Base-by-base conservation (phyloP, 2,797 vertebrate species). In the Sitta carolinensis region DNA sequence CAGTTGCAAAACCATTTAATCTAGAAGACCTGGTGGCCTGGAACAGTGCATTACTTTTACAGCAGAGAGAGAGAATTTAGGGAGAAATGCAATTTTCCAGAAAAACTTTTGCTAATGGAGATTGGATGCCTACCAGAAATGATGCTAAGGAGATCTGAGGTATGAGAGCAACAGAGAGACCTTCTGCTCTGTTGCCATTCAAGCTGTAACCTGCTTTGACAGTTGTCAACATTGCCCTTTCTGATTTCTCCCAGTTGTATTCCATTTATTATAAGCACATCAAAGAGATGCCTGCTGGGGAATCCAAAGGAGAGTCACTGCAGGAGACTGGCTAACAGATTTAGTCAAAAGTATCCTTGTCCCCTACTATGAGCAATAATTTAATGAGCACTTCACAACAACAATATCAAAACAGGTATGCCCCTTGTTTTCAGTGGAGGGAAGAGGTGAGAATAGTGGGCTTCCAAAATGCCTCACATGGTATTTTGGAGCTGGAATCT, bases 211-310 rank as follows among this genome's bases (percentile, higher is more conserved):
- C 93, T 95, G 92, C 96, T 95, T 94, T 96, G 97, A 97, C 96
- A 97, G 97, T 97, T 97, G 97, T 98, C 97, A 97, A 96, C 96
- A 93, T 96, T 95, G 95, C 92, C 93, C 94, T 97, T 96, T 97
- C 95, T 97, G 97, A 97, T 97, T 97, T 97, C 88, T 96, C 97
- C 97, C 94, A 90, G 88, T 97, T 97, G 97, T 96, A 94, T 92
- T 96, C 95, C 95, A 93, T 97, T 98, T 97, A 96, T 96, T 97
- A 96, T 69, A 97, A 95, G 95, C 80, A 90, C 87, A 96, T 98
- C 97, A 97, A 97, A 97, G 93, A 95, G 95, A 94, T 25, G 48
- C 97, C 97, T 97, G 96, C 96, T 96, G 95, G 84, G 93, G 92
- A 91, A 95, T 93, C 78, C 94, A 91, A 94, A 96, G 93, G 73